Base-by-base conservation (phyloP, 2,888 invertebrate genomes). In the Epinotia nisella region DNA sequence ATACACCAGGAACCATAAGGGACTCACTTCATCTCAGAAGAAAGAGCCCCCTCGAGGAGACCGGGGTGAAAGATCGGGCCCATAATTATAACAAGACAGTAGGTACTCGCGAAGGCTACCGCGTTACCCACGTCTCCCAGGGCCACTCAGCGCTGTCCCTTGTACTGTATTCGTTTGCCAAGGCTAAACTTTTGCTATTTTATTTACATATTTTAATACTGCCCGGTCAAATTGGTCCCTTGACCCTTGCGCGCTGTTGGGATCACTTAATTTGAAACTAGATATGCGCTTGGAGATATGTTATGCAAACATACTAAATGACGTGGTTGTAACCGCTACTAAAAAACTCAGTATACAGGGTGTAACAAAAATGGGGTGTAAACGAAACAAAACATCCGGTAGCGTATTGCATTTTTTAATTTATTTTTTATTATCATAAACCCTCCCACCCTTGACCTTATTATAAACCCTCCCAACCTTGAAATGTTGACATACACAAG, bases 121-220 rank as follows among this genome's bases (percentile, higher is more conserved):
- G 0, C 7, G 41, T 64, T 51, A 51, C 13, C 51, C 9, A 21
- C 21, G 61, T 67, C 60, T 51, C 67, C 17, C 24, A 4, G 61
- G 67, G 17, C 45, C 21, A 15, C 59, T 55, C 29, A 39, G 60
- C 19, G 19, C 58, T 56, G 51, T 59, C 61, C 61, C 67, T 55
- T 17, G n/a, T 35, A 29, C 29, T 21, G 56, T 56, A 55, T 62
- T 62, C 45, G 29, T 65, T 53, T 72, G 61, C 55, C 55, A 56
- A 56, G 61, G 51, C 35, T 49, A 24, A 72, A 72, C 67, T 68
- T 72, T 72, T 21, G 61, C 72, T 62, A 67, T 72, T 72, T 67
- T 72, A 72, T 72, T 72, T 72, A 67, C 72, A 72, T 72, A 72
- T 72, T 72, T 72, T 72, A 72, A 72, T 61, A 21, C 49, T 19